Conservation (phyloP, 23 tunicate genomes). For the Phallusia fumigata region DNA sequence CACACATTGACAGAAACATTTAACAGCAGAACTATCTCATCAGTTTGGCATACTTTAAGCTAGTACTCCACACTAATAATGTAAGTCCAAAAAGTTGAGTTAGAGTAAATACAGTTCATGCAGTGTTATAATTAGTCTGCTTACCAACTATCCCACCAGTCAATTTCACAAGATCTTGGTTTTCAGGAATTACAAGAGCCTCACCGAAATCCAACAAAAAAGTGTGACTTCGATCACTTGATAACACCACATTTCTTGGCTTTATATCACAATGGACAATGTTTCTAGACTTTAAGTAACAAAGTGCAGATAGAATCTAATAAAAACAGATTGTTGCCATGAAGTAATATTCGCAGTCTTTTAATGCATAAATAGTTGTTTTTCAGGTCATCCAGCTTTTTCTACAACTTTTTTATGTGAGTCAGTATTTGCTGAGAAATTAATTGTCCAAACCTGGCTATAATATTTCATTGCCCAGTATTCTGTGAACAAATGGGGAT, state of each 20-base stretch:
- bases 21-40: too few species aligned
- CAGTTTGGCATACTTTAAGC: too few species aligned
- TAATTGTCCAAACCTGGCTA: constrained; percentile 49
- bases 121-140: background rate
- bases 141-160: background rate
- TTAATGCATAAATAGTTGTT: too few species aligned
- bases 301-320: constrained; percentile 38
- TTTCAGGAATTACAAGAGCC: constrained; percentile 10
- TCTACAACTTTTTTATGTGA: too few species aligned
- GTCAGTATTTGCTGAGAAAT: background rate
- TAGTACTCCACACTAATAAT: too few species aligned
- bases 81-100: too few species aligned
- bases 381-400: too few species aligned
- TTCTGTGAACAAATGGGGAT: constrained; percentile 19
- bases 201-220: constrained; percentile 62
- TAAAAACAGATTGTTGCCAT: background rate
- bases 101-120: too few species aligned
- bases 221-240: constrained; percentile 20
- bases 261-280: constrained; percentile 66
- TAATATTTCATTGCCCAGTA: constrained; percentile 43
- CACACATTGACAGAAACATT: too few species aligned
- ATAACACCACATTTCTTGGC: constrained; percentile 42
- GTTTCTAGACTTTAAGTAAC: constrained; percentile 15
- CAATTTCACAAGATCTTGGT: background rate
- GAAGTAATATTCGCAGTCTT: too few species aligned